phyloP scores from a whole-genome alignment of 2,888 invertebrate species.

The Muscina levida region DNA sequence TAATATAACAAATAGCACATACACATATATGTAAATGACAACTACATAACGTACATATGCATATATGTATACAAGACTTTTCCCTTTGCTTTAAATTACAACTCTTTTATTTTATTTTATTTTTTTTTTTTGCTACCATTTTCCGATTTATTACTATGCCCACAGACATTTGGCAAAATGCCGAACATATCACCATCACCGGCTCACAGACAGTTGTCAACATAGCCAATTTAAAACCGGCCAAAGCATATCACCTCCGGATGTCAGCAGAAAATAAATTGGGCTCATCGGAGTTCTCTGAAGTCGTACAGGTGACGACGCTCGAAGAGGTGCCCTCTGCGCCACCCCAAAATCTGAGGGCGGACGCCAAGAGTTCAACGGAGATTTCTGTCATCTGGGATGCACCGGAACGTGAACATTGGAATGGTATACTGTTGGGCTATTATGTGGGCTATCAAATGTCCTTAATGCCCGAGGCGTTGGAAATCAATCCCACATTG shows the following conservation, averaged over 20 bases:
- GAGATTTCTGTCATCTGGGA: constrained; percentile 93
- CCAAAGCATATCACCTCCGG: constrained; percentile 92
- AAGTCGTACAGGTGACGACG: constrained; percentile 91
- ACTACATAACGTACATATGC: no score
- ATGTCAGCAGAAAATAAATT: constrained; percentile 94
- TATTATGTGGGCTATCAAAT: constrained; percentile 93
- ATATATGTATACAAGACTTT: no score
- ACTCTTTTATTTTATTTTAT: not conserved
- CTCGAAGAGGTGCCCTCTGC: constrained; percentile 92
- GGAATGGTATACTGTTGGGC: constrained; percentile 93
- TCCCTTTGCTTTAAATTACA: not conserved
- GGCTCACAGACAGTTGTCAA: constrained; percentile 91
- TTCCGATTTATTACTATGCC: constrained; percentile 2
- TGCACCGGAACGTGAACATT: constrained; percentile 90
- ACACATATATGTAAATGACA: no score
- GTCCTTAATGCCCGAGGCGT: constrained; percentile 78
- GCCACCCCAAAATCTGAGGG: constrained; percentile 89
- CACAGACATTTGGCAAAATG: constrained; percentile 89
- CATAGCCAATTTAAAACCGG: constrained; percentile 90
- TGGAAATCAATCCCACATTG: constrained; percentile 80
- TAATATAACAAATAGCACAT: constrained; percentile 26
- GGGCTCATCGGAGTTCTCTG: constrained; percentile 92
- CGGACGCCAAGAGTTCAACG: constrained; percentile 91
- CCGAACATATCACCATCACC: constrained; percentile 89
- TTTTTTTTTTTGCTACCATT: not conserved